Evolutionary conservation across 2,888 invertebrate species (phyloP).

Genomic region (Leucozona laternaria): DNA sequence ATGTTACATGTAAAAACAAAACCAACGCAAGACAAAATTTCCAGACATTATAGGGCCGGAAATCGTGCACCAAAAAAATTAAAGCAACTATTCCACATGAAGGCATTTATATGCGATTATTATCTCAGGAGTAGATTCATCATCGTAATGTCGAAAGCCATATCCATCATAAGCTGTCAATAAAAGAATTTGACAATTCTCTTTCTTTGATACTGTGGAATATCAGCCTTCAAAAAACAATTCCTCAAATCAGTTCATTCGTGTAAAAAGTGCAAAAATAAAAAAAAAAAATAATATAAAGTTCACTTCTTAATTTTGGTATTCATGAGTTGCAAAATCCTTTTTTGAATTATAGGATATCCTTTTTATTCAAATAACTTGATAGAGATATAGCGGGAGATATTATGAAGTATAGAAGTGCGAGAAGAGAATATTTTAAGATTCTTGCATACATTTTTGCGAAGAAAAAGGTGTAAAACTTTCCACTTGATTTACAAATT

Average conservation of each 20-base stretch:
- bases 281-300: slow-evolving; percentile 10
- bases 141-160: slow-evolving; percentile 15
- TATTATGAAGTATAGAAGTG: background rate
- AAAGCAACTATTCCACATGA: slow-evolving; percentile 29
- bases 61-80: slow-evolving; percentile 2
- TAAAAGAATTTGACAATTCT: background rate
- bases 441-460: slow-evolving; percentile 4
- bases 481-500: slow-evolving; percentile 69
- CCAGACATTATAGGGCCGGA: background rate
- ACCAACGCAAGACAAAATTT: background rate
- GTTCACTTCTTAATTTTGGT: slow-evolving; percentile 39
- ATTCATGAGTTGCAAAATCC: slow-evolving; percentile 52
- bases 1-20: background rate
- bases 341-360: slow-evolving; percentile 50
- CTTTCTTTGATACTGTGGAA: background rate
- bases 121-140: slow-evolving; percentile 18
- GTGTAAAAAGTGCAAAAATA: no score
- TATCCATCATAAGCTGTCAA: slow-evolving; percentile 40
- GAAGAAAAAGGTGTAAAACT: slow-evolving; percentile 47
- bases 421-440: slow-evolving; percentile 37
- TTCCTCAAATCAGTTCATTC: slow-evolving; percentile 57
- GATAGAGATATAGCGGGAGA: background rate
- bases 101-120: background rate
- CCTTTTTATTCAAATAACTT: slow-evolving; percentile 51
- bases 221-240: slow-evolving; percentile 31